Evolutionary conservation across 1,140 invertebrate species (phyloP), one percentile per base, ranked within the genome.

Genomic region (Drosophila yakuba): DNA sequence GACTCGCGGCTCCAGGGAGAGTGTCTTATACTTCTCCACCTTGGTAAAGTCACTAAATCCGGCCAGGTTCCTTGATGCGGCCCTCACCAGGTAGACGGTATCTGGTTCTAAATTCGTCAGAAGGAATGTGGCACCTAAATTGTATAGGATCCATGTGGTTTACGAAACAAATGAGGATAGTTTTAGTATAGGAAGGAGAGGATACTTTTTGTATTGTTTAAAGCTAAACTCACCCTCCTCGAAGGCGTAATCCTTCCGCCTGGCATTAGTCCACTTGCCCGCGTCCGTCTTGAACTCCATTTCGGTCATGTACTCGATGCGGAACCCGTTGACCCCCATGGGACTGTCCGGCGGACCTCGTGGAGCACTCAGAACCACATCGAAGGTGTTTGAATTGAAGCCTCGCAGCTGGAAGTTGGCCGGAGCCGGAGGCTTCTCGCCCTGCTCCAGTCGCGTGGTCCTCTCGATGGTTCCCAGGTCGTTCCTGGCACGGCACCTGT

Each of bases 401-500:
- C 92, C 92, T 1, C 86, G 78, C 62, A 94, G 68, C 41, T 92
- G 59, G 1, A 92, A 82, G 28, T 84, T 72, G 6, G 41, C 39
- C 0, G 94, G 94, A 4, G 92, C 71, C 4, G 92, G 83, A 0
- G 94, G 94, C 75, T 94, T 93, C 7, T 92, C 90, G 36, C 94
- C 94, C 69, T 93, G 76, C 36, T 93, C 88, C 36, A 95, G 75
- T 4, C 82, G 91, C 25, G 93, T 93, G 11, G 91, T 86, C 8
- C 93, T 90, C 59, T 94, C 93, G 39, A 94, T 86, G 58, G 85
- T 92, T 12, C 94, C 94, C 67, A 94, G 76, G 36, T 79, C 82
- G 74, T 95, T 95, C 38, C 80, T 81, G 0, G 93, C 94, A 14
- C 92, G 90, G 76, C 94, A 95, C 28, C 93, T 91, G 80, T 94